Percentiles rank a stretch among this genome's conserved stretches.
Conservation (phyloP, 2,113 vertebrate genomes). For the Numenius arquata region DNA sequence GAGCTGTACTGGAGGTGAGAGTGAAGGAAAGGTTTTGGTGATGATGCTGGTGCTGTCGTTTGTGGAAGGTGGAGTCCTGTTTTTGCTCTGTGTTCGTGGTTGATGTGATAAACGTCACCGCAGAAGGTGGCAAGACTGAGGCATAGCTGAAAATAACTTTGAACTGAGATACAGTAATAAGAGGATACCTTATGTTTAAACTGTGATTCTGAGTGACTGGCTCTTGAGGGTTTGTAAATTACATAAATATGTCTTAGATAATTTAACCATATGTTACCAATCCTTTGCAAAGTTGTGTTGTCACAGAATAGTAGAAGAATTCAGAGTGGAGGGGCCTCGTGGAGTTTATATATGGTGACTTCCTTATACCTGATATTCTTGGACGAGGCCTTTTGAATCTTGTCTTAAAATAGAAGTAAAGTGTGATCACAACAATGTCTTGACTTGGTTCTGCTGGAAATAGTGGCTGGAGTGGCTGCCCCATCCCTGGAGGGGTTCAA, state of each 20-base stretch:
- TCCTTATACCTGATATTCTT: background rate
- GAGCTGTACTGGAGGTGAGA: background rate
- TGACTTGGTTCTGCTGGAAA: background rate
- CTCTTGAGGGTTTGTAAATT: background rate
- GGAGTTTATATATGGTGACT: background rate
- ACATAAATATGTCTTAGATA: background rate
- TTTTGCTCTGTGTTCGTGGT: fast-evolving
- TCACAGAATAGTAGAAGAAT: background rate
- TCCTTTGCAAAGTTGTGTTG: background rate
- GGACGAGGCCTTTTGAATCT: background rate
- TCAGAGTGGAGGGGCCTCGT: background rate
- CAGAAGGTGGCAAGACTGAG: background rate
- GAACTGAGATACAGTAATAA: background rate
- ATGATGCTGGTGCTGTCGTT: background rate
- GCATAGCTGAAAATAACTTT: background rate
- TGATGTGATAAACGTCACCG: background rate
- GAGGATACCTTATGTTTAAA: background rate
- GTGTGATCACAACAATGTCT: background rate
- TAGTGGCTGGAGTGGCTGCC: background rate
- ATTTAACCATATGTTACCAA: background rate
- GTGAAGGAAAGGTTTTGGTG: fast-evolving
- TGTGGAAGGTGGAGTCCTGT: background rate
- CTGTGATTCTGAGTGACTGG: background rate
- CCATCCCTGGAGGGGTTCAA: too few relatives aligned
- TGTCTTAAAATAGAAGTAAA: background rate